These are phyloP conservation scores for Chaitophorus viminalis DNA, from an alignment of 2,888 invertebrate genomes.

Conservation along the genomic window DNA sequence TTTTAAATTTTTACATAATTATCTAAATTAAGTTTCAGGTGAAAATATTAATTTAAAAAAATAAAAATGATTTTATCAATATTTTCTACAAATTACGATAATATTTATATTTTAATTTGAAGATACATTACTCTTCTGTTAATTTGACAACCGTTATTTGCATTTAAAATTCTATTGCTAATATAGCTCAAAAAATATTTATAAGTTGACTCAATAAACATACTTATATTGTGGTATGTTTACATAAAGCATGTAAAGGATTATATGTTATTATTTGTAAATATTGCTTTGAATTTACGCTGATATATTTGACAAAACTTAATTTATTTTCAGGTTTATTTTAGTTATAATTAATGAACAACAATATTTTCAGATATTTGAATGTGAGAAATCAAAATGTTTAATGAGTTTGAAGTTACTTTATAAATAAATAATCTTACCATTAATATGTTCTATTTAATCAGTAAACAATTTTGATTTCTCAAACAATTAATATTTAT, in stretches of 20 bases:
- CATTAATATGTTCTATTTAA: too few species aligned
- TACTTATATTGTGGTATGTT: neutral
- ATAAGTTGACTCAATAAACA: neutral
- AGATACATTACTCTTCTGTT: neutral
- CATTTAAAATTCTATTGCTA: neutral
- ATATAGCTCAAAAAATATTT: neutral
- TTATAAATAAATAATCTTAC: neutral
- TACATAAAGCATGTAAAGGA: constrained; percentile 9
- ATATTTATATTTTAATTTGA: neutral
- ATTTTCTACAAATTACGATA: constrained; percentile 1
- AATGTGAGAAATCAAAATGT: constrained; percentile 53
- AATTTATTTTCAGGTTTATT: constrained; percentile 45
- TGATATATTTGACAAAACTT: neutral
- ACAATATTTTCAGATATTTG: constrained; percentile 34
- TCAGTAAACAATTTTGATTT: constrained; percentile 55
- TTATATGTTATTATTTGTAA: neutral
- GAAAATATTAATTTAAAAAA: neutral
- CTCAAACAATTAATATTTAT: constrained; percentile 18
- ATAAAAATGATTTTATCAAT: constrained; percentile 3
- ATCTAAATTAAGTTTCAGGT: neutral
- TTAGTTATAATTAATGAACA: neutral
- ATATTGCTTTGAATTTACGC: neutral
- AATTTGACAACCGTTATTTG: neutral
- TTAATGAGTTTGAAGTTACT: constrained; percentile 16
- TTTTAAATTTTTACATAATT: neutral